Evolutionary conservation across 2,797 vertebrate genomes (phyloP).

Genomic region (Peromyscus nudipes): DNA sequence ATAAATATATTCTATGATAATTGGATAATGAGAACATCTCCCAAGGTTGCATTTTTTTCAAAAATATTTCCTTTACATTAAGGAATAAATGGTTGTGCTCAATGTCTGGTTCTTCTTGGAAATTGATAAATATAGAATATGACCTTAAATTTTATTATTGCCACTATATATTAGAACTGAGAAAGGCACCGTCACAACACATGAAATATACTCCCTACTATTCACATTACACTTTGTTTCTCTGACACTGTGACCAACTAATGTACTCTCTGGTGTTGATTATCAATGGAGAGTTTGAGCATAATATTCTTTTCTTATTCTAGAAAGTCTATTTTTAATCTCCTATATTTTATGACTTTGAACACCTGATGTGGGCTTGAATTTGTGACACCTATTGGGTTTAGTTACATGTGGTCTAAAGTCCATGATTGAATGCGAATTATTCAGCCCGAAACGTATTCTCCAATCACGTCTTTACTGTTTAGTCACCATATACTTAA

Average conservation of each 20-base stretch:
- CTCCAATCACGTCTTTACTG: background rate
- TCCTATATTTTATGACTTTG: background rate
- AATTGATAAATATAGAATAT: background rate
- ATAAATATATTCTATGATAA: background rate
- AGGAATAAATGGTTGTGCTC: background rate
- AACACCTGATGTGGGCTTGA: background rate
- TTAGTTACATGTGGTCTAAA: background rate
- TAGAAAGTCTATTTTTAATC: background rate
- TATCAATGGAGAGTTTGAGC: background rate
- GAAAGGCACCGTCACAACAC: background rate
- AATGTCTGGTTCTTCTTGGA: background rate
- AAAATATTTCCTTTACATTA: background rate
- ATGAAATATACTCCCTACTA: background rate
- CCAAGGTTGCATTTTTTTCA: background rate
- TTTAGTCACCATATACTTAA: background rate
- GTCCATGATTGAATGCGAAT: background rate
- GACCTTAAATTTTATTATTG: background rate
- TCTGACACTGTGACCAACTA: background rate
- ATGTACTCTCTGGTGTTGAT: background rate
- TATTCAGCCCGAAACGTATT: background rate
- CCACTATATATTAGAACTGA: background rate
- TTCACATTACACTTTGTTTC: background rate
- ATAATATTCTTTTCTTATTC: background rate
- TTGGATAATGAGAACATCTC: background rate
- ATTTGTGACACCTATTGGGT: background rate